Evolutionary conservation across 2,888 invertebrate genomes (phyloP).

Genomic region (Aphodius granarius): DNA sequence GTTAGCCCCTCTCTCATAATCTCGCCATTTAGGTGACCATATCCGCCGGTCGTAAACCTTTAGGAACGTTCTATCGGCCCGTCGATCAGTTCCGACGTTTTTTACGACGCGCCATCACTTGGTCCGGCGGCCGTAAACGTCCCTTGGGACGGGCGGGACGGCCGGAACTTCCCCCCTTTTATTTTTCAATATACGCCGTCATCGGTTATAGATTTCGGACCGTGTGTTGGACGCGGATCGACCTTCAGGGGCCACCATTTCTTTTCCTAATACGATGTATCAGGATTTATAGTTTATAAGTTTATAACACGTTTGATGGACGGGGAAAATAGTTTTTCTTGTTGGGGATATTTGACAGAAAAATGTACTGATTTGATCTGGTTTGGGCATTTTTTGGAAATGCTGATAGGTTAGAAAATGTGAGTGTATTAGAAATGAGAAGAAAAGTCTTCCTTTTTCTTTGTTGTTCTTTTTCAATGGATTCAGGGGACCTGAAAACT

Average conservation of each 20-base stretch:
- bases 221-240: background rate
- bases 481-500: no score
- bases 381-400: no score
- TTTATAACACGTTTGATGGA: background rate
- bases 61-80: background rate
- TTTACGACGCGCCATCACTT: background rate
- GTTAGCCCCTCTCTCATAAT: background rate
- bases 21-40: background rate
- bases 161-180: background rate
- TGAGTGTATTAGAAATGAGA: no score
- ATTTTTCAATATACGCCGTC: background rate
- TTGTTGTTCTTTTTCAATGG: no score
- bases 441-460: no score
- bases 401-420: no score
- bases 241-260: background rate
- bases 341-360: background rate
- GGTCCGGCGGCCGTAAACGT: background rate
- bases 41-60: background rate
- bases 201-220: background rate
- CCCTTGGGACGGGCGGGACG: background rate
- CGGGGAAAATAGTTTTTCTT: background rate
- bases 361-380: no score
- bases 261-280: background rate
- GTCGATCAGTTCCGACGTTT: background rate
- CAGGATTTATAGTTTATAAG: background rate